A percentile compares a stretch with the other conserved stretches of the same genome.
These are phyloP conservation scores for Acridotheres tristis DNA, from an alignment of 2,797 vertebrate genomes.

Conservation along the genomic window DNA sequence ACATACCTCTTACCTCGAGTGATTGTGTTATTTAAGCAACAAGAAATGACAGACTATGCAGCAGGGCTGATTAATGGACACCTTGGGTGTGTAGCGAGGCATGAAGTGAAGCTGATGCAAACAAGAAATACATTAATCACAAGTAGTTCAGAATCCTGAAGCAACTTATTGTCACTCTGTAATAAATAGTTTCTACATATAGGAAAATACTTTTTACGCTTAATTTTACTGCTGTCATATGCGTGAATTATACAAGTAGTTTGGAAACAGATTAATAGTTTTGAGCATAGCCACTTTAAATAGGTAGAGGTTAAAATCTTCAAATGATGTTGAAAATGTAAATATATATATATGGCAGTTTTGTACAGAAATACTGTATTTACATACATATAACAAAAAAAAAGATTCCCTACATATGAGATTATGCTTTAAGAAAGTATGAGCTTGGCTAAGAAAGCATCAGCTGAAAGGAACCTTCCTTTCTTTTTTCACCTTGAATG, in stretches of 20 bases:
- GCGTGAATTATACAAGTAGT: not conserved
- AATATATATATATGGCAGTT: not conserved
- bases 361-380: not conserved
- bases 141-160: not conserved
- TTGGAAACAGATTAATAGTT: not conserved
- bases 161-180: not conserved
- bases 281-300: not conserved
- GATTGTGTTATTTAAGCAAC: not conserved
- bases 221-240: not conserved
- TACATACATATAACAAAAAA: not conserved
- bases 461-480: not conserved
- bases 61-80: conserved; percentile 45
- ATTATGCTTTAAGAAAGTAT: not conserved
- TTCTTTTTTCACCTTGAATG: not conserved
- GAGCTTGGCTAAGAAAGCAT: not conserved
- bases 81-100: not conserved
- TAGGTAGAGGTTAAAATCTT: not conserved
- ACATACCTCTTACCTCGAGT: not conserved
- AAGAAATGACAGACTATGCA: not conserved
- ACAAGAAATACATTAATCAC: conserved; percentile 37
- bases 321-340: not conserved
- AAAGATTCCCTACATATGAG: not conserved
- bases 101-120: conserved; percentile 6
- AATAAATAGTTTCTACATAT: not conserved
- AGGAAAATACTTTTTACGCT: not conserved